Evolutionary conservation across 2,888 invertebrate genomes (phyloP), one percentile per base, ranked within the genome.

Genomic region (Xiphydria camelus): DNA sequence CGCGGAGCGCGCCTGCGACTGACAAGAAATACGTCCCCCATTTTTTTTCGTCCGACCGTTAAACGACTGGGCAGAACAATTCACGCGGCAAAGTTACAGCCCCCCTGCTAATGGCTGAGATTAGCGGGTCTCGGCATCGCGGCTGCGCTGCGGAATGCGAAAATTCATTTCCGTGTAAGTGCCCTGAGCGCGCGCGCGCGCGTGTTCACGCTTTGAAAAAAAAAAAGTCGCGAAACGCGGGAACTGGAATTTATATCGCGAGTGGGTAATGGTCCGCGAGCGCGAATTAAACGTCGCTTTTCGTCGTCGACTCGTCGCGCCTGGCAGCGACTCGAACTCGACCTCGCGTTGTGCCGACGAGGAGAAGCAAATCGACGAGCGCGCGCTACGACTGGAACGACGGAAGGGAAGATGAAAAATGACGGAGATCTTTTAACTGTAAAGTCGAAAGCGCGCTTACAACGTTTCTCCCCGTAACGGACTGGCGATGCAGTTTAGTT

Each of bases 341-440:
- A n/a, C n/a, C n/a, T n/a, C n/a, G n/a, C n/a, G n/a, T n/a, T n/a
- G n/a, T n/a, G n/a, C n/a, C n/a, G n/a, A n/a, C n/a, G n/a, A n/a
- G n/a, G n/a, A n/a, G n/a, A n/a, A n/a, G n/a, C n/a, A n/a, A n/a
- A n/a, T n/a, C n/a, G n/a, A n/a, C n/a, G n/a, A n/a, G n/a, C n/a
- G n/a, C n/a, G n/a, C 37, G 29, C 10, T 15, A 5, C 29, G 29
- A 31, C 22, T 37, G 31, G 23, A 36, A 23, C 31, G 31, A 22
- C 32, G 47, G 47, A 29, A 31, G 40, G 25, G 22, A 23, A 21
- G 22, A 32, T 36, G 15, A 19, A 7, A n/a, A n/a, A n/a, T n/a
- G n/a, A n/a, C n/a, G n/a, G n/a, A n/a, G n/a, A n/a, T n/a, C n/a
- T n/a, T n/a, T n/a, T n/a, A n/a, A n/a, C n/a, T n/a, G n/a, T n/a